Conservation (phyloP, 1,140 invertebrate species). For the Rhagoletis zephyria region DNA sequence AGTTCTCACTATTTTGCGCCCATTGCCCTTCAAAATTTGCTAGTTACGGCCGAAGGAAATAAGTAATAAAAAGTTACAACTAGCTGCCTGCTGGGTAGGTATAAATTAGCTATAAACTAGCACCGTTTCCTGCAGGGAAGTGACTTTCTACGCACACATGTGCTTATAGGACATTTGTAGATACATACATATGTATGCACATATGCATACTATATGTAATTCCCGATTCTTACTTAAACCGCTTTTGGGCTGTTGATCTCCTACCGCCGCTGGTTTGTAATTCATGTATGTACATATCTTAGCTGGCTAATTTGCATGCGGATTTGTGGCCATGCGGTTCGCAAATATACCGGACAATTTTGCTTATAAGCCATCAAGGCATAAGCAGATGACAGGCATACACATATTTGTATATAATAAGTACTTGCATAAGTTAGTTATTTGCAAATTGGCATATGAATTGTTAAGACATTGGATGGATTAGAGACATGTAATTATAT, state of each 20-base stretch:
- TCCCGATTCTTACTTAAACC: neutral
- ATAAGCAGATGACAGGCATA: neutral
- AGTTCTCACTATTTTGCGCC: too few relatives aligned
- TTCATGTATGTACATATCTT: slow-evolving; percentile 15
- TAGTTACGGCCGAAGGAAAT: too few relatives aligned
- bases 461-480: neutral
- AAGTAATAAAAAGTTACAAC: too few relatives aligned
- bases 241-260: slow-evolving; percentile 16
- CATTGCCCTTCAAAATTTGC: too few relatives aligned
- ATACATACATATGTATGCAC: neutral
- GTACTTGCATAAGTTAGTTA: neutral
- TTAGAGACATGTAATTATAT: neutral
- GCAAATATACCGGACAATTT: slow-evolving; percentile 16
- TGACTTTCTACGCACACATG: too few relatives aligned
- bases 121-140: too few relatives aligned
- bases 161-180: too few relatives aligned
- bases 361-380: neutral
- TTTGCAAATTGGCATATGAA: neutral
- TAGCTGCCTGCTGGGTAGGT: too few relatives aligned
- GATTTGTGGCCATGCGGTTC: neutral
- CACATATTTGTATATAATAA: neutral
- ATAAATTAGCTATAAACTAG: too few relatives aligned
- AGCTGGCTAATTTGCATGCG: slow-evolving; percentile 44
- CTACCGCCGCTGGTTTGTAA: neutral
- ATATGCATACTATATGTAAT: neutral